A percentile compares a stretch with the other conserved stretches of the same genome.
phyloP scores from a whole-genome alignment of 1,140 invertebrate species.

The Protaetia brevitarsis region DNA sequence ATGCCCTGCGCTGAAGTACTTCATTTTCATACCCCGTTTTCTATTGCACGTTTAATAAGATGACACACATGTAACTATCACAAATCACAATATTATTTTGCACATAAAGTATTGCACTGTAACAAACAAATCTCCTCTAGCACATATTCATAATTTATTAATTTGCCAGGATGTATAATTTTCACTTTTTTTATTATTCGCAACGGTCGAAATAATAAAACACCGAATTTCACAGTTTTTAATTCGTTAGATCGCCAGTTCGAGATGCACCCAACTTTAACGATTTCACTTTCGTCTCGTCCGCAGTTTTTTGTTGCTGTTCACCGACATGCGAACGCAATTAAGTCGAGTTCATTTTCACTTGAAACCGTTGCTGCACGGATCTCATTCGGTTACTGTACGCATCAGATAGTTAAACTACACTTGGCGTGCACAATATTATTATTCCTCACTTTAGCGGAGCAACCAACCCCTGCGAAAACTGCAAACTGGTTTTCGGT shows the following conservation, averaged over 20 bases:
- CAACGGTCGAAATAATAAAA: not conserved
- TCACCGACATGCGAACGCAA: not conserved
- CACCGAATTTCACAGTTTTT: constrained; percentile 11
- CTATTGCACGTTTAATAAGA: not conserved
- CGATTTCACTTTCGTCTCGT: constrained; percentile 15
- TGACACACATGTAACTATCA: not conserved
- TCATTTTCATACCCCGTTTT: constrained; percentile 48
- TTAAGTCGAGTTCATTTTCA: not conserved
- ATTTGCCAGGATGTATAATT: not conserved
- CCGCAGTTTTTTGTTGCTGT: not conserved
- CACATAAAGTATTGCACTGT: not conserved
- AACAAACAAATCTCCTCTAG: not conserved
- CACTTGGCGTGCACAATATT: not conserved
- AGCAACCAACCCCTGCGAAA: not conserved
- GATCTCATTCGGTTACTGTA: not conserved
- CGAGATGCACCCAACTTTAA: not conserved
- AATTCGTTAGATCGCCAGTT: no score
- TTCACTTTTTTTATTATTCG: not conserved
- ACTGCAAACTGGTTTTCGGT: constrained; percentile 7
- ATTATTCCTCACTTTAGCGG: not conserved
- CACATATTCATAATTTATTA: not conserved
- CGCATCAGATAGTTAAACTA: not conserved
- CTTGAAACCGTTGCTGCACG: not conserved
- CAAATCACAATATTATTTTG: not conserved
- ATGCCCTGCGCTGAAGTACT: constrained; percentile 51